Conservation (phyloP, 2,113 vertebrate species). For the Dicentrarchus labrax region DNA sequence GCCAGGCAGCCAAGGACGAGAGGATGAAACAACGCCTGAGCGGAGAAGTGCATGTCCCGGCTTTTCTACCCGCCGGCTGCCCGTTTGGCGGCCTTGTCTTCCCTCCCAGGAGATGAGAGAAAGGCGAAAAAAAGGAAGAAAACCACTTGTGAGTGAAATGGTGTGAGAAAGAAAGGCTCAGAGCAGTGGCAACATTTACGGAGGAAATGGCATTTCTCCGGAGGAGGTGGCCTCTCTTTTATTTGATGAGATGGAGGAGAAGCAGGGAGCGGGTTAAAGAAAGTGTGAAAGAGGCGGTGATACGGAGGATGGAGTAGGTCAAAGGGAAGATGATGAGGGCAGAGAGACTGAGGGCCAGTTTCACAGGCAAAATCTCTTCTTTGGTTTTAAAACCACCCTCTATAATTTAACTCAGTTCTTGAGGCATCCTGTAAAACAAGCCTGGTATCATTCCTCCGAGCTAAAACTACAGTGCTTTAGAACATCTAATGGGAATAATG, state of each 20-base stretch:
- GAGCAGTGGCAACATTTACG: constrained; percentile 61
- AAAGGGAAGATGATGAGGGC: constrained; percentile 43
- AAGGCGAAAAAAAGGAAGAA: constrained; percentile 6
- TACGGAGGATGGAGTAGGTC: constrained; percentile 55
- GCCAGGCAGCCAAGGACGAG: constrained; percentile 46
- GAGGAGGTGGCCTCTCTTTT: constrained; percentile 40
- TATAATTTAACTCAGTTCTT: constrained; percentile 23
- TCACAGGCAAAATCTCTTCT: constrained; percentile 22
- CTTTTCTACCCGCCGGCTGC: constrained; percentile 24
- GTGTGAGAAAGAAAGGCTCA: constrained; percentile 68
- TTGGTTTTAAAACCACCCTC: not conserved
- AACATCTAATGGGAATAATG: constrained; percentile 46
- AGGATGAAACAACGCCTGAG: constrained; percentile 36
- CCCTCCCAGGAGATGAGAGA: constrained; percentile 50
- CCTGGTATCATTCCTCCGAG: not conserved
- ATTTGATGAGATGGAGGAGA: constrained; percentile 62
- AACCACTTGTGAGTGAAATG: constrained; percentile 76
- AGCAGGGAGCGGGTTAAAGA: constrained; percentile 36
- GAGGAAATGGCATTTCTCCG: constrained; percentile 71
- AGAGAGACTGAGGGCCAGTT: constrained; percentile 38
- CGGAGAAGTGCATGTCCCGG: constrained; percentile 18
- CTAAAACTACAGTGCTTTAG: constrained; percentile 1
- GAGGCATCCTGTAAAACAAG: constrained; percentile 19
- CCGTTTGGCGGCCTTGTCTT: constrained; percentile 21
- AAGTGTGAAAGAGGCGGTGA: constrained; percentile 46